Percentiles rank a stretch among this genome's conserved stretches.
Conservation (phyloP, 2,797 vertebrate species). For the Echiichthys vipera region DNA sequence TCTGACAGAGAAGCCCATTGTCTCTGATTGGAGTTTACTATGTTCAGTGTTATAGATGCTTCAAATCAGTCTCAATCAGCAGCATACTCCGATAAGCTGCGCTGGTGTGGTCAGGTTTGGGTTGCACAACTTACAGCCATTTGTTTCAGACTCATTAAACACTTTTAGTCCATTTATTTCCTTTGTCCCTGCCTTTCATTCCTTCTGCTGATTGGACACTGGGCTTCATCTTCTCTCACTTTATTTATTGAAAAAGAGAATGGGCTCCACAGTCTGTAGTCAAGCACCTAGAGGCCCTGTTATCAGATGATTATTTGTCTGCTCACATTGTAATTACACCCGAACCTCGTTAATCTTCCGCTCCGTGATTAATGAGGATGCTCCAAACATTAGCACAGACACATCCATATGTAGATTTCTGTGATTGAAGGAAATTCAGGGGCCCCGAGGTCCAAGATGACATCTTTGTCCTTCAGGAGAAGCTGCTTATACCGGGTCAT, state of each 20-base stretch:
- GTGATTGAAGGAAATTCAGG: neutral
- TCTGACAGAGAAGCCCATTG: conserved; percentile 9
- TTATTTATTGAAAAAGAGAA: conserved; percentile 24
- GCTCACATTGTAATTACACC: conserved; percentile 73
- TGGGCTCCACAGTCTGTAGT: conserved; percentile 40
- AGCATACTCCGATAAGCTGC: conserved; percentile 3
- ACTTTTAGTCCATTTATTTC: conserved; percentile 35
- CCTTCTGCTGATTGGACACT: conserved; percentile 22
- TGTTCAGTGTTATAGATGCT: conserved; percentile 25
- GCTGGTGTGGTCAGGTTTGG: conserved; percentile 18
- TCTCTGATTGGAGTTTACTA: conserved; percentile 10
- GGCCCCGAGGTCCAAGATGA: neutral
- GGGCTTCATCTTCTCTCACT: conserved; percentile 3
- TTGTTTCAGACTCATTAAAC: conserved; percentile 34
- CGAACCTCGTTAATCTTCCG: conserved; percentile 42
- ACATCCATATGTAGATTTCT: conserved; percentile 15
- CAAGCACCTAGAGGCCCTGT: conserved; percentile 40
- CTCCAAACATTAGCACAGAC: conserved; percentile 8
- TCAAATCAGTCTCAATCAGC: conserved; percentile 9
- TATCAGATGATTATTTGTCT: conserved; percentile 74
- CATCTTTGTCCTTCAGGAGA: conserved; percentile 1
- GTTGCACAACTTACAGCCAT: conserved; percentile 22
- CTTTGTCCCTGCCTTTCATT: conserved; percentile 24
- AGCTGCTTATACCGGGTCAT: conserved; percentile 8
- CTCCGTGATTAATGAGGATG: conserved; percentile 61